Evolutionary conservation across 2,113 vertebrate genomes (phyloP).

Genomic region (Chionomys nivalis): DNA sequence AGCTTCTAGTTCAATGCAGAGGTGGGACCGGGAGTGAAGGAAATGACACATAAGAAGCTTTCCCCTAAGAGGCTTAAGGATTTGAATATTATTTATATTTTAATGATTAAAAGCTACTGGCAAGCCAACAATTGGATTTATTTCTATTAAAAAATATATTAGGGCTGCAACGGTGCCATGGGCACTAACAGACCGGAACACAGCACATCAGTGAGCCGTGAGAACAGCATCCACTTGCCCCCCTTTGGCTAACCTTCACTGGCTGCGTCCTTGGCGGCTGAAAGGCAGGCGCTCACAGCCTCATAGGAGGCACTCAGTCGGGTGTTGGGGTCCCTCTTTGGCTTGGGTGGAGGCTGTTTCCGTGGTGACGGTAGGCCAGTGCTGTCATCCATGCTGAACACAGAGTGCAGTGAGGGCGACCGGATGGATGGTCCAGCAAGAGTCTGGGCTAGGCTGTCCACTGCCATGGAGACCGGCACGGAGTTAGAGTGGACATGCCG

Average conservation of each 20-base stretch:
- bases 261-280: slow-evolving; percentile 90
- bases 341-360: slow-evolving; percentile 98
- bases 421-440: slow-evolving; percentile 87
- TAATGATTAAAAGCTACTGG: slow-evolving; percentile 71
- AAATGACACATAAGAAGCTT: slow-evolving; percentile 42
- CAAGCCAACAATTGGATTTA: slow-evolving; percentile 75
- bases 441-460: slow-evolving; percentile 89
- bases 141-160: slow-evolving; percentile 73
- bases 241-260: slow-evolving; percentile 88
- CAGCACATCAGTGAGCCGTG: slow-evolving; percentile 44
- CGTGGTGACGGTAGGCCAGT: slow-evolving; percentile 91
- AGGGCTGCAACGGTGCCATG: slow-evolving; percentile 25
- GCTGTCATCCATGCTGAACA: slow-evolving; percentile 90
- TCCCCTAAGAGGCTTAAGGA: slow-evolving; percentile 74
- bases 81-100: slow-evolving; percentile 71
- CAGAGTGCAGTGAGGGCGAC: slow-evolving; percentile 89
- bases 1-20: background rate
- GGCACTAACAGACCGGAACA: slow-evolving; percentile 55
- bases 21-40: background rate
- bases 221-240: background rate
- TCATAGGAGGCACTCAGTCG: slow-evolving; percentile 97
- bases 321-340: slow-evolving; percentile 97
- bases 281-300: slow-evolving; percentile 94
- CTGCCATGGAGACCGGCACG: slow-evolving; percentile 86
- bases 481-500: slow-evolving; percentile 90